phyloP scores from a whole-genome alignment of 2,113 vertebrate species.

The Mystacornis crossleyi region DNA sequence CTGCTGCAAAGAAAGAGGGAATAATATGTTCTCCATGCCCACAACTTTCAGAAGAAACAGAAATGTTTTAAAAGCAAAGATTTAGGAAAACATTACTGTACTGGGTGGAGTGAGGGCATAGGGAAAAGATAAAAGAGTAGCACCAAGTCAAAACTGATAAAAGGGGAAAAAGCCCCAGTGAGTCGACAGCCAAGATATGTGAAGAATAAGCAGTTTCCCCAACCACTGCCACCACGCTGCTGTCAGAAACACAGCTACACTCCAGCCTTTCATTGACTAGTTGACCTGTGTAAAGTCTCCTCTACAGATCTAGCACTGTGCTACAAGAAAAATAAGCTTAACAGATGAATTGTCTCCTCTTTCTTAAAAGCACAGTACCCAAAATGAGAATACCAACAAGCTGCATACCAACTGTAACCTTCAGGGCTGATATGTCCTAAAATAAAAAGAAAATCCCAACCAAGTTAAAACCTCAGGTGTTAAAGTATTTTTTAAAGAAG shows the following conservation, averaged over 20 bases:
- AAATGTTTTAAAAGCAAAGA: not conserved
- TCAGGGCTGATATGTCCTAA: not conserved
- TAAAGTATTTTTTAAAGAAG: not conserved
- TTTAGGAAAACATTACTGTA: not conserved
- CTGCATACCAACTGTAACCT: not conserved
- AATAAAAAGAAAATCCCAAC: not conserved
- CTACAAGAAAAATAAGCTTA: not conserved
- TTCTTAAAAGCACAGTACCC: not conserved
- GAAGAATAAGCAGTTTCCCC: not conserved
- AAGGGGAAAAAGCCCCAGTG: not conserved
- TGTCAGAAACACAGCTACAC: not conserved
- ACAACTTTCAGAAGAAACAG: not conserved
- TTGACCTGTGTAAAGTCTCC: not conserved
- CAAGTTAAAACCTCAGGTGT: not conserved
- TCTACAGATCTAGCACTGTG: not conserved
- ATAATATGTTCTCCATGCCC: not conserved
- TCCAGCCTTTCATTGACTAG: not conserved
- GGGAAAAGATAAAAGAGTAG: slow-evolving; percentile 1
- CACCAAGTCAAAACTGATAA: not conserved
- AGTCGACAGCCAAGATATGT: not conserved
- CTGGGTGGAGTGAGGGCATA: not conserved
- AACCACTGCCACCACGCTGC: not conserved
- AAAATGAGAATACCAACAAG: not conserved
- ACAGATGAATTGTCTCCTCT: not conserved
- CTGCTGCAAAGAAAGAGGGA: not conserved